phyloP scores from a whole-genome alignment of 2,888 invertebrate species.

The Platycheirus rosarum region DNA sequence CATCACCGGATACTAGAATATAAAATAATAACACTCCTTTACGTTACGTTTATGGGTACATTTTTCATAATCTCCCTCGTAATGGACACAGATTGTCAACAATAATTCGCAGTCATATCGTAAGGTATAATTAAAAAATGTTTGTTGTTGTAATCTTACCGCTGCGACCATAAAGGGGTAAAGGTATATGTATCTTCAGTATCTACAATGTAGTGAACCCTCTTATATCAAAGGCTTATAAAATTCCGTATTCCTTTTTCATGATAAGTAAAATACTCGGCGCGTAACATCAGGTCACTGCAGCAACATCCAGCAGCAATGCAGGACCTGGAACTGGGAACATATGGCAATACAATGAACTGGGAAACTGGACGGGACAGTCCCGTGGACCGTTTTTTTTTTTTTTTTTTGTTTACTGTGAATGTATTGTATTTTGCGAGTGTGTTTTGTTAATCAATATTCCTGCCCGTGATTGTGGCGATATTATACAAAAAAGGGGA shows the following conservation, averaged over 20 bases:
- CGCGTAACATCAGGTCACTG: constrained; percentile 42
- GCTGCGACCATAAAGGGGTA: constrained; percentile 14
- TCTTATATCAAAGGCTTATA: constrained; percentile 39
- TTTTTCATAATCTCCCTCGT: constrained; percentile 18
- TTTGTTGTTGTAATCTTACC: constrained; percentile 21
- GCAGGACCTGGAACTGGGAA: constrained; percentile 47
- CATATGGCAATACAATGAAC: constrained; percentile 71
- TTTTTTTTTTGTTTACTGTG: constrained; percentile 24
- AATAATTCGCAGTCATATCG: constrained; percentile 50
- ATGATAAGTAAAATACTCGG: not conserved
- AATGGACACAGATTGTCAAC: constrained; percentile 55
- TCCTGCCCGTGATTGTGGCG: constrained; percentile 69
- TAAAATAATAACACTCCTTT: constrained; percentile 37
- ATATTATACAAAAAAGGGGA: constrained; percentile 71
- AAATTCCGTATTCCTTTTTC: constrained; percentile 22
- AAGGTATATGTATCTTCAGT: not conserved
- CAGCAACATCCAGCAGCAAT: constrained; percentile 48
- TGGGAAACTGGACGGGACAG: constrained; percentile 67
- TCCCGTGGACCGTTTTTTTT: constrained; percentile 58
- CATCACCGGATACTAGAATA: constrained; percentile 43
- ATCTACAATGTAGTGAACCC: constrained; percentile 9
- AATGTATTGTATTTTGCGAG: constrained; percentile 10
- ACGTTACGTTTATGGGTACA: not conserved
- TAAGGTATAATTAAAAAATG: constrained; percentile 41
- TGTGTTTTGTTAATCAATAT: constrained; percentile 63